Percentiles rank a stretch among this genome's conserved stretches.
Evolutionary conservation across 2,797 vertebrate species (phyloP).

Genomic region (Chaetodon trifasciatus): DNA sequence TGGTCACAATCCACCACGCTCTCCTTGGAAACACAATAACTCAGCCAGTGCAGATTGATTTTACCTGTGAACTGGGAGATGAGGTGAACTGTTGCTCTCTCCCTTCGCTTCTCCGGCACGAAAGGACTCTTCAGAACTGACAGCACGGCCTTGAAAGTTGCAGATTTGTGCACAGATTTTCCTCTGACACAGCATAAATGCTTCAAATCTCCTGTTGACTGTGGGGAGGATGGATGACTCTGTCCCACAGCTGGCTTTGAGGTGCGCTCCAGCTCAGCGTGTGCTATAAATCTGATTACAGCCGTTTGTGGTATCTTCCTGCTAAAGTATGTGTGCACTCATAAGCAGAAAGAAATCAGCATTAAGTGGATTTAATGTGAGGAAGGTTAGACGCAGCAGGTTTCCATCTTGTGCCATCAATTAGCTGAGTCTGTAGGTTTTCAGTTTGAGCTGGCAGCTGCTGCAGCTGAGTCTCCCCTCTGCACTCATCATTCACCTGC

Average conservation of each 20-base stretch:
- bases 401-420: constrained; percentile 17
- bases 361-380: not conserved
- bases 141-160: constrained; percentile 29
- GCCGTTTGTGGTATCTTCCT: constrained; percentile 28
- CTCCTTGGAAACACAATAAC: constrained; percentile 36
- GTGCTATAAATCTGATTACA: constrained; percentile 6
- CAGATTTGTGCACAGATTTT: constrained; percentile 15
- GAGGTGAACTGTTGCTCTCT: constrained; percentile 26
- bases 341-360: constrained; percentile 12
- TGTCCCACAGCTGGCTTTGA: not conserved
- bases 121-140: constrained; percentile 39
- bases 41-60: constrained; percentile 47
- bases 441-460: not conserved
- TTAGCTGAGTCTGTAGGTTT: constrained; percentile 21
- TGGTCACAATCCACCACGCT: constrained; percentile 7
- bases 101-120: not conserved
- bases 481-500: constrained; percentile 1
- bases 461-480: not conserved
- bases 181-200: constrained; percentile 15
- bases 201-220: constrained; percentile 28
- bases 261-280: not conserved
- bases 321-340: not conserved
- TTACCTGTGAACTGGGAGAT: constrained; percentile 22
- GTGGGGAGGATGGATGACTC: constrained; percentile 18
- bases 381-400: constrained; percentile 10